Evolutionary conservation across 2,888 invertebrate genomes (phyloP).

Genomic region (Gnatocerus cornutus): DNA sequence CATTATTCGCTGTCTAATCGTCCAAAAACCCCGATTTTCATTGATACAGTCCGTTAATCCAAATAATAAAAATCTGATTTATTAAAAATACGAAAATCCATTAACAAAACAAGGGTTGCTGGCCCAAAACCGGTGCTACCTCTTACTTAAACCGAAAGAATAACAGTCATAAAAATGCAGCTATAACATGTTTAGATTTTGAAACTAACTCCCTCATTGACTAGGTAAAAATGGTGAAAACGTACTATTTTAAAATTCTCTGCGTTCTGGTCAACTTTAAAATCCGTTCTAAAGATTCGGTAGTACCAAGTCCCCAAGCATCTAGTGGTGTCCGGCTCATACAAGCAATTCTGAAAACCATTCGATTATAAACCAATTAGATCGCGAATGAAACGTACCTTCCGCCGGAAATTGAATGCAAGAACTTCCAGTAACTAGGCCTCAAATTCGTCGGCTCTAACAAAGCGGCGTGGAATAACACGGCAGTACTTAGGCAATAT

Average conservation of each 20-base stretch:
- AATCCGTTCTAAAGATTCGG: conserved; percentile 71
- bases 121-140: conserved; percentile 35
- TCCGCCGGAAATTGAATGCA: conserved; percentile 82
- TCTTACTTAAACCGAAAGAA: conserved; percentile 25
- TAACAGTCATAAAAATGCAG: conserved; percentile 20
- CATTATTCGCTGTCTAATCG: conserved; percentile 19
- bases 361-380: conserved; percentile 10
- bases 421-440: conserved; percentile 88
- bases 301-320: conserved; percentile 76
- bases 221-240: conserved; percentile 31
- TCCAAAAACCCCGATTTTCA: neutral
- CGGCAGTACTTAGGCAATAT: conserved; percentile 84
- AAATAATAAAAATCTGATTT: conserved; percentile 28
- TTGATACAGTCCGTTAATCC: too few relatives aligned
- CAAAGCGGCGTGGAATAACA: conserved; percentile 85
- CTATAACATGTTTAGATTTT: conserved; percentile 13
- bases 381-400: conserved; percentile 68
- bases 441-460: conserved; percentile 86
- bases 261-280: conserved; percentile 70
- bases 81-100: conserved; percentile 37
- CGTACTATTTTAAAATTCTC: conserved; percentile 38
- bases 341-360: conserved; percentile 73
- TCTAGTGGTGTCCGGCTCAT: conserved; percentile 77
- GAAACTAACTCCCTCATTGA: conserved; percentile 35
- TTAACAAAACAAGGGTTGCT: conserved; percentile 29